These are phyloP conservation scores for Drosophila gunungcola DNA, from an alignment of 1,140 invertebrate genomes.

Conservation along the genomic window DNA sequence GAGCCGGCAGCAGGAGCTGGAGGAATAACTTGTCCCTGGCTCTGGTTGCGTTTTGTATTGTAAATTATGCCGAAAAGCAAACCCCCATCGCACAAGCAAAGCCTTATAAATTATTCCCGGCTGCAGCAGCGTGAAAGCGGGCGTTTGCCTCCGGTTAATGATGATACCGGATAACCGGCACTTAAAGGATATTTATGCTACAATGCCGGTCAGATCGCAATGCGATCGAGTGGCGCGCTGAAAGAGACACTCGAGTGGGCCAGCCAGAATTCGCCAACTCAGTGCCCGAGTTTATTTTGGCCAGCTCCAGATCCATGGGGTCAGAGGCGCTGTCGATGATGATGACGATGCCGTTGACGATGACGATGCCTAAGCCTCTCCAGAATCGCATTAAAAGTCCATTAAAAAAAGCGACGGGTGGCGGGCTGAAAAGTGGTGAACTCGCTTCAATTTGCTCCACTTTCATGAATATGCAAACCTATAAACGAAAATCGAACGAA, in stretches of 20 bases:
- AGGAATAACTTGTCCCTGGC: slow-evolving; percentile 44
- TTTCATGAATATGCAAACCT: slow-evolving; percentile 62
- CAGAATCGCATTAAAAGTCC: slow-evolving; percentile 69
- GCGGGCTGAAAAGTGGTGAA: slow-evolving; percentile 30
- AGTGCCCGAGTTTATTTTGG: slow-evolving; percentile 49
- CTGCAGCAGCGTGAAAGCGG: slow-evolving; percentile 66
- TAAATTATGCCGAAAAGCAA: slow-evolving; percentile 69
- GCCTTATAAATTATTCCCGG: slow-evolving; percentile 66
- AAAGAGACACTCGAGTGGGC: slow-evolving; percentile 22
- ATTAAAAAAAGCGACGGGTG: slow-evolving; percentile 56
- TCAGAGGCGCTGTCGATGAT: slow-evolving; percentile 33
- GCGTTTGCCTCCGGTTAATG: slow-evolving; percentile 73
- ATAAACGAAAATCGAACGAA: background rate
- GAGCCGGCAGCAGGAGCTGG: slow-evolving; percentile 28
- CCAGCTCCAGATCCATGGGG: slow-evolving; percentile 28
- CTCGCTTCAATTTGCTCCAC: slow-evolving; percentile 67
- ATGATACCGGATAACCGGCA: slow-evolving; percentile 76
- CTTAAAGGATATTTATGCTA: slow-evolving; percentile 77
- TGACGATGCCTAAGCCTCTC: slow-evolving; percentile 58
- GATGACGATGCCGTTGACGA: slow-evolving; percentile 4
- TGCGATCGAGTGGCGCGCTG: slow-evolving; percentile 7
- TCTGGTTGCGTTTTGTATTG: slow-evolving; percentile 54
- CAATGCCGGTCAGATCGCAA: slow-evolving; percentile 36
- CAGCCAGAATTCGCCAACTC: slow-evolving; percentile 32
- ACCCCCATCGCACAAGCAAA: slow-evolving; percentile 21